Evolutionary conservation across 2,888 invertebrate species (phyloP).

Genomic region (Synergus umbraculus): DNA sequence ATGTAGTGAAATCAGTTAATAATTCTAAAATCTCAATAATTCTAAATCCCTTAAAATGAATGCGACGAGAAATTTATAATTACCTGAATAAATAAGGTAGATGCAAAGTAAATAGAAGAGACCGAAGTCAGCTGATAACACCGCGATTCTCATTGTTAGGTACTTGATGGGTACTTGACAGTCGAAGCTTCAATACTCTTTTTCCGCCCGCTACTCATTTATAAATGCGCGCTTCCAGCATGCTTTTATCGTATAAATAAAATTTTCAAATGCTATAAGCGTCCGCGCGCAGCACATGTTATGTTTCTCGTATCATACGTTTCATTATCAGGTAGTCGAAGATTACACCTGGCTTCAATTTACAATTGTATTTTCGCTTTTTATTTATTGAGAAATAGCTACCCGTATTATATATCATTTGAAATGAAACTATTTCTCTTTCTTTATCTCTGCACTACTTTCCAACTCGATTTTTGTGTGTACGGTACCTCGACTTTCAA

Average conservation of each 20-base stretch:
- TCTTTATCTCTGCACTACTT: constrained; percentile 1
- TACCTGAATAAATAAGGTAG: constrained; percentile 14
- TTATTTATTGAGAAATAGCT: background rate
- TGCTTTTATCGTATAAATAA: constrained; percentile 26
- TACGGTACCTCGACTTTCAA: background rate
- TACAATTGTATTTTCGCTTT: constrained; percentile 6
- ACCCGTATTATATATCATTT: background rate
- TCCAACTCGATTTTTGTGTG: background rate
- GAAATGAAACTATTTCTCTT: background rate
- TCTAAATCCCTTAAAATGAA: background rate
- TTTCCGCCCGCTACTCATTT: constrained; percentile 64
- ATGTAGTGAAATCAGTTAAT: too few relatives aligned
- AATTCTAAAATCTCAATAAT: too few relatives aligned
- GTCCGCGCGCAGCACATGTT: constrained; percentile 10
- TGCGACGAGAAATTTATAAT: background rate
- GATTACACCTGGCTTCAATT: constrained; percentile 3
- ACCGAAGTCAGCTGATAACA: constrained; percentile 37
- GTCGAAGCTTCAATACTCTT: constrained; percentile 69
- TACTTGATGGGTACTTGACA: constrained; percentile 62
- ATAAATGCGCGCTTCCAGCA: constrained; percentile 63
- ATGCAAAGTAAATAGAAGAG: constrained; percentile 17
- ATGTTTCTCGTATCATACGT: constrained; percentile 28
- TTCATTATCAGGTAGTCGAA: constrained; percentile 39
- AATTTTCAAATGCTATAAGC: background rate
- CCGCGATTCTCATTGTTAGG: constrained; percentile 46